Evolutionary conservation across 2,888 invertebrate species (phyloP).

Genomic region (Vesta saturnalis): DNA sequence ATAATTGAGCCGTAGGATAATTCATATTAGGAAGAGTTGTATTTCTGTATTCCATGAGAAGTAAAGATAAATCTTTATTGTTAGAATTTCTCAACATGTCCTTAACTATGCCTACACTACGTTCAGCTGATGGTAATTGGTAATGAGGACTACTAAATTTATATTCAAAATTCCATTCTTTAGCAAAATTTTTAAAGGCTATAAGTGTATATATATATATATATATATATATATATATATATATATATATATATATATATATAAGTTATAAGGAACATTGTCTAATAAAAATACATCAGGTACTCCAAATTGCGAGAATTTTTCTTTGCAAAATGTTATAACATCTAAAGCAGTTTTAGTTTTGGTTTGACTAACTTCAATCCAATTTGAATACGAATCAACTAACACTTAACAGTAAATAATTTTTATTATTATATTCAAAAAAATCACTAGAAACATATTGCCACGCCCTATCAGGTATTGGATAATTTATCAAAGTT

Average conservation of each 20-base stretch:
- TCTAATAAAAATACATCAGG: background rate
- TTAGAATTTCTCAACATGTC: constrained; percentile 27
- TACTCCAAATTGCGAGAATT: background rate
- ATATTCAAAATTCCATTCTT: constrained; percentile 30
- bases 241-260: too few species aligned
- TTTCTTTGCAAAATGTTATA: background rate
- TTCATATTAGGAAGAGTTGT: constrained; percentile 2
- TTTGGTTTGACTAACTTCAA: background rate
- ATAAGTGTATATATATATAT: too few species aligned
- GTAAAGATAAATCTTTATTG: background rate
- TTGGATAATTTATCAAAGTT: too few species aligned
- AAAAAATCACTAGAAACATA: too few species aligned
- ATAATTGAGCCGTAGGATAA: constrained; percentile 21
- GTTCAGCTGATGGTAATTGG: constrained; percentile 23
- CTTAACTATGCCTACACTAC: constrained; percentile 22
- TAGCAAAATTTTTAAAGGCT: constrained; percentile 14
- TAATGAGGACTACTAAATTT: constrained; percentile 21
- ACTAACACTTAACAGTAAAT: too few species aligned
- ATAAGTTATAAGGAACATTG: background rate
- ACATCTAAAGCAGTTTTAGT: background rate
- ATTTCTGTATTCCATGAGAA: constrained; percentile 4
- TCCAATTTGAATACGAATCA: background rate
- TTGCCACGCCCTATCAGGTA: too few species aligned
- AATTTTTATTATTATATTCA: too few species aligned
- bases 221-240: too few species aligned